phyloP scores from a whole-genome alignment of 2,888 invertebrate genomes.

The Ectemnius cavifrons region DNA sequence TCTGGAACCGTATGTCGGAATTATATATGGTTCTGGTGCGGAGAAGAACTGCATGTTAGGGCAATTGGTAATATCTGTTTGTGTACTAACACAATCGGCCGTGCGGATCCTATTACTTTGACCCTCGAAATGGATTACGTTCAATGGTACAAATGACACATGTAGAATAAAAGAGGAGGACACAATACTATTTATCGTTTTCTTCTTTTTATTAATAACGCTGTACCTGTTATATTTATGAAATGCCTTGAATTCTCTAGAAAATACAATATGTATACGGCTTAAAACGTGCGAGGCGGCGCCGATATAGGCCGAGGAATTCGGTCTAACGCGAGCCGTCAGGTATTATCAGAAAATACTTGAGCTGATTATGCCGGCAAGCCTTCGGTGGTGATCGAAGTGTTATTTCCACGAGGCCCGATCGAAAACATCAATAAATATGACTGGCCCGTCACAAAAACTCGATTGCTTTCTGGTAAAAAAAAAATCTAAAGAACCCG shows the following conservation, averaged over 20 bases:
- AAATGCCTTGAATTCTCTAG: slow-evolving; percentile 48
- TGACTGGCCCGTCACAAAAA: neutral
- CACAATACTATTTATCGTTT: slow-evolving; percentile 31
- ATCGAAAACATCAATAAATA: too few species aligned
- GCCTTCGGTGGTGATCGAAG: slow-evolving; percentile 10
- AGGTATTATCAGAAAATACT: slow-evolving; percentile 21
- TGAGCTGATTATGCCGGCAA: slow-evolving; percentile 1
- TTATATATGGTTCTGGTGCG: slow-evolving; percentile 55
- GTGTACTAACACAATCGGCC: too few species aligned
- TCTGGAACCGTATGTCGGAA: slow-evolving; percentile 79
- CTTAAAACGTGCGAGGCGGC: slow-evolving; percentile 4
- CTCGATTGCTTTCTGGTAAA: too few species aligned
- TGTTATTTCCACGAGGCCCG: neutral
- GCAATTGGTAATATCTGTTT: slow-evolving; percentile 32
- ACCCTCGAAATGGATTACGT: neutral
- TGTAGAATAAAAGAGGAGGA: too few species aligned
- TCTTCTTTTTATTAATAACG: slow-evolving; percentile 54
- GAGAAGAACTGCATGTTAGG: slow-evolving; percentile 24
- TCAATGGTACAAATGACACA: neutral
- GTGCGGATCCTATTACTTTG: too few species aligned
- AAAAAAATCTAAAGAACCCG: too few species aligned
- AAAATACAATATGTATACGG: slow-evolving; percentile 57
- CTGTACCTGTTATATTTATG: slow-evolving; percentile 30
- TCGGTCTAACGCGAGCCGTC: neutral
- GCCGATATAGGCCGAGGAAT: slow-evolving; percentile 1